phyloP scores from a whole-genome alignment of 1,140 invertebrate species.

The Solenopsis invicta region DNA sequence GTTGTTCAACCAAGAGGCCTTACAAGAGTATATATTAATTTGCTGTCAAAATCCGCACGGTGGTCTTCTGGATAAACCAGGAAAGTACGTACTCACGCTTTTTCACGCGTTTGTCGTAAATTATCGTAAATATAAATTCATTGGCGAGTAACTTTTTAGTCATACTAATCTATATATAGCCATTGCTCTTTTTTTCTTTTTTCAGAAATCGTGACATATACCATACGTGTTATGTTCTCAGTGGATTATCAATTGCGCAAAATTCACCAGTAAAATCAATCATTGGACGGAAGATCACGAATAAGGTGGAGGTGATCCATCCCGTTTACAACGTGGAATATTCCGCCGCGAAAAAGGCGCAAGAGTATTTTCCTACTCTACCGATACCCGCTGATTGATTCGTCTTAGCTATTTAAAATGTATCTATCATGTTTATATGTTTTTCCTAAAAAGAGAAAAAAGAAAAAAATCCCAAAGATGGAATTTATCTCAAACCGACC shows the following conservation, averaged over 20 bases:
- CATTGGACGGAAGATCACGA: conserved; percentile 74
- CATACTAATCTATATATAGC: not conserved
- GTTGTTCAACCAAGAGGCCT: conserved; percentile 93
- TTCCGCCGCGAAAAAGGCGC: conserved; percentile 79
- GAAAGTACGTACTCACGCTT: conserved; percentile 90
- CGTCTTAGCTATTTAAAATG: conserved; percentile 50
- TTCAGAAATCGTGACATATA: conserved; percentile 95
- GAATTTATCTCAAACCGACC: conserved; percentile 62
- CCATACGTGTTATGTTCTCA: conserved; percentile 98
- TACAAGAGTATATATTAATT: conserved; percentile 98
- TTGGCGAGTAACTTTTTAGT: conserved; percentile 18
- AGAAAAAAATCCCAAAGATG: conserved; percentile 19
- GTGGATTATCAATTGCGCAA: conserved; percentile 98
- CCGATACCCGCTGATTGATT: conserved; percentile 81
- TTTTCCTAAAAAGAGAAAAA: conserved; percentile 51
- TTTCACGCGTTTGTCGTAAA: not conserved
- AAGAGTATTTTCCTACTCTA: conserved; percentile 81
- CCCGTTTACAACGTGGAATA: conserved; percentile 83
- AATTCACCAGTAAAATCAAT: conserved; percentile 89
- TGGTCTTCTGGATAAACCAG: conserved; percentile 98
- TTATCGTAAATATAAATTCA: conserved; percentile 57
- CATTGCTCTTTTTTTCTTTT: conserved; percentile 77
- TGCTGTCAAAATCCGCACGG: conserved; percentile 96
- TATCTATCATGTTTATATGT: conserved; percentile 64
- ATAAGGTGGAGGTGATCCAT: conserved; percentile 82